Percentiles rank a stretch among this genome's conserved stretches.
These are phyloP conservation scores for Eurystomus gularis DNA, from an alignment of 2,113 vertebrate species.

Conservation along the genomic window DNA sequence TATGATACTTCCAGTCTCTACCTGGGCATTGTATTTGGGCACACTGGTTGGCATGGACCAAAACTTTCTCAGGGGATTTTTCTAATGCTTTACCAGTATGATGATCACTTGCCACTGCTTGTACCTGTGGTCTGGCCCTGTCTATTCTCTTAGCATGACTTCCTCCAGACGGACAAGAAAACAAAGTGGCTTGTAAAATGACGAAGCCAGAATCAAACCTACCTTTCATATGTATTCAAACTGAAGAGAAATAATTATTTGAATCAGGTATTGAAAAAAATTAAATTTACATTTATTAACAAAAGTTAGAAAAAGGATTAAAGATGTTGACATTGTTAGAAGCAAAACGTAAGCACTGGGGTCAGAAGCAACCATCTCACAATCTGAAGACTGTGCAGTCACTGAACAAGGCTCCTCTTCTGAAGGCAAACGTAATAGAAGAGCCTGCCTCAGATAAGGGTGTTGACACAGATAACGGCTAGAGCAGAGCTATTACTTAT, in stretches of 20 bases:
- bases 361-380: not conserved
- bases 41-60: not conserved
- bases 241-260: not conserved
- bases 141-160: not conserved
- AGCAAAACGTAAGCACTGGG: fast-evolving
- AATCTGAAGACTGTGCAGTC: not conserved
- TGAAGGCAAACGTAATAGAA: not conserved
- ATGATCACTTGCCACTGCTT: not conserved
- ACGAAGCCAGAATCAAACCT: not conserved
- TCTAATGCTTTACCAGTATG: not conserved
- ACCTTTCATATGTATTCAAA: not conserved
- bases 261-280: not conserved
- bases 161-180: not conserved
- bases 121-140: not conserved
- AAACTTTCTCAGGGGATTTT: not conserved
- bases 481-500: not conserved
- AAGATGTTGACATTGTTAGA: not conserved
- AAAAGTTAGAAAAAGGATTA: not conserved
- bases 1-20: not conserved
- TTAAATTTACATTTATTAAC: not conserved
- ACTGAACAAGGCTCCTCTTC: not conserved
- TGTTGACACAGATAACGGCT: not conserved
- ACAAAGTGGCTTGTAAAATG: not conserved
- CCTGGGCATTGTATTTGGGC: not conserved
- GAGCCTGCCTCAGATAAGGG: not conserved